A percentile compares a stretch with the other conserved stretches of the same genome.
Conservation (phyloP, 2,113 vertebrate genomes). For the Rana temporaria region DNA sequence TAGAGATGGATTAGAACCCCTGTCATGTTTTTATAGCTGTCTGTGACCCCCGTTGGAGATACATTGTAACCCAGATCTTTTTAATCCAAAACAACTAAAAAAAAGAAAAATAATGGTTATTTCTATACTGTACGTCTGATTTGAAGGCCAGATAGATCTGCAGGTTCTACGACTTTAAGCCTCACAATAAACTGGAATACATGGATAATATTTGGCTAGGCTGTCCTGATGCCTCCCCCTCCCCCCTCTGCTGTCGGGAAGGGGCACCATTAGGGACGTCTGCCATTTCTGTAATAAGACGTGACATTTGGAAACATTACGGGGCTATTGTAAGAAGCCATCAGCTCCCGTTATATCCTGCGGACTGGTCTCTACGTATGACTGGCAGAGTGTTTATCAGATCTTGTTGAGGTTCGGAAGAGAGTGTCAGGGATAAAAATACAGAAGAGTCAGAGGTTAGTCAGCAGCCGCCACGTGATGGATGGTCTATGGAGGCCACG, state of each 20-base stretch:
- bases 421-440: slow-evolving; percentile 40
- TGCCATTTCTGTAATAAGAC: slow-evolving; percentile 35
- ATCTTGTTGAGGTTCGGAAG: neutral
- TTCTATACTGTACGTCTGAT: too few species aligned
- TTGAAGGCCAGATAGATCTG: too few species aligned
- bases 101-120: too few species aligned
- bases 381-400: slow-evolving; percentile 11
- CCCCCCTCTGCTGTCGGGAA: neutral
- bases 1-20: too few species aligned
- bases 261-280: slow-evolving; percentile 5
- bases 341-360: neutral
- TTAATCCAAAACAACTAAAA: too few species aligned
- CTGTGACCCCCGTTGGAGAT: too few species aligned
- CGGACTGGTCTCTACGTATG: neutral
- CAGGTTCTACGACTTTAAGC: too few species aligned
- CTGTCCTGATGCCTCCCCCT: neutral
- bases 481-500: neutral
- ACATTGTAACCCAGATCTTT: too few species aligned
- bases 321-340: slow-evolving; percentile 43
- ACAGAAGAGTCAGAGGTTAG: slow-evolving; percentile 35
- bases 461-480: neutral
- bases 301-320: slow-evolving; percentile 41
- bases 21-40: too few species aligned
- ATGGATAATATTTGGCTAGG: neutral
- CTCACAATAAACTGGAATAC: too few species aligned